Percentiles rank a stretch among this genome's conserved stretches.
Evolutionary conservation across 2,888 invertebrate species (phyloP).

Genomic region (Acanthosepion pharaonis): DNA sequence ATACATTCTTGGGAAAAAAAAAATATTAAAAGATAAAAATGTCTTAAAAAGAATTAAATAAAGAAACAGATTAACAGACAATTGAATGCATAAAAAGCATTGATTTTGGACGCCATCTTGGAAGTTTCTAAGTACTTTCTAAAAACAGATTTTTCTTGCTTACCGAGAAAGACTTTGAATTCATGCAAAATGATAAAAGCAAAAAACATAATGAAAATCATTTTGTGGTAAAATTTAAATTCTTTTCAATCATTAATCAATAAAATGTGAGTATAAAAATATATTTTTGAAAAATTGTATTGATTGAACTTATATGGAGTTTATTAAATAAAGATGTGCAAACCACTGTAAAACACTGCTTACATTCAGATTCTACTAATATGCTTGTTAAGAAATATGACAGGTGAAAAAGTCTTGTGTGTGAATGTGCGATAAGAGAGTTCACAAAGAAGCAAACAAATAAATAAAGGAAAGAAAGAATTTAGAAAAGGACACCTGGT

Average conservation of each 20-base stretch:
- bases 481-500: neutral
- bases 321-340: neutral
- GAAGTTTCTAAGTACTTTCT: neutral
- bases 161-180: neutral
- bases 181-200: neutral
- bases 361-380: neutral
- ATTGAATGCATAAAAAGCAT: neutral
- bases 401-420: neutral
- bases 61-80: constrained; percentile 21
- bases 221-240: neutral
- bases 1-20: neutral
- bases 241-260: neutral
- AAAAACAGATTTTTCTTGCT: neutral
- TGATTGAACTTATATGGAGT: neutral
- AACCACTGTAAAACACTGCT: neutral
- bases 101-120: constrained; percentile 33
- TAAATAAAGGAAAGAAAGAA: neutral
- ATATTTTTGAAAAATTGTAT: neutral
- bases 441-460: neutral
- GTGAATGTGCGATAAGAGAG: neutral
- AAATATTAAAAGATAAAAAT: neutral
- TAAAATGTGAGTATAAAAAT: neutral
- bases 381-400: neutral
- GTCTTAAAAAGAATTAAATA: neutral
- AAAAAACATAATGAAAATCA: neutral